phyloP scores from a whole-genome alignment of 2,797 vertebrate genomes.

The Hylomyscus alleni region DNA sequence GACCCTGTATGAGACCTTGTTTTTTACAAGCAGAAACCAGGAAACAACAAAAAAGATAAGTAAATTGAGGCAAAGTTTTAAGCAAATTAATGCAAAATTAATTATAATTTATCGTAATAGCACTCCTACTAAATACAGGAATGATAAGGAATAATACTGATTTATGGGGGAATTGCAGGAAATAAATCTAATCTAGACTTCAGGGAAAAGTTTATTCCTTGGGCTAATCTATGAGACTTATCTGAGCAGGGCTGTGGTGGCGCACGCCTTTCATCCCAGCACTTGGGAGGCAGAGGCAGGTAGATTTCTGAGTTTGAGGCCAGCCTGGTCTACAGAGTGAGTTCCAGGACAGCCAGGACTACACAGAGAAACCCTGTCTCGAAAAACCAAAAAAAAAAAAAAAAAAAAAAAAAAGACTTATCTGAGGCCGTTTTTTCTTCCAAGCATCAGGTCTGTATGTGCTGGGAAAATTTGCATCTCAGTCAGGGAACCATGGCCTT shows the following conservation, averaged over 20 bases:
- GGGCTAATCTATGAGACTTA: neutral
- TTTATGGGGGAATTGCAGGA: neutral
- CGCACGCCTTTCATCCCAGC: too few relatives aligned
- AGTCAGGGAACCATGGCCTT: constrained; percentile 1
- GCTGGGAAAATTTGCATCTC: neutral
- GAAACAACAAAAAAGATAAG: neutral
- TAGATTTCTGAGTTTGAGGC: too few relatives aligned
- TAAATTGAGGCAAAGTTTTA: neutral
- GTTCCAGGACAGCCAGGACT: too few relatives aligned
- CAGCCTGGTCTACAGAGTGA: too few relatives aligned
- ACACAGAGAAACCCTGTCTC: too few relatives aligned
- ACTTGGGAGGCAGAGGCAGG: too few relatives aligned
- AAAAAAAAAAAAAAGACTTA: neutral
- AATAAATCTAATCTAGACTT: neutral
- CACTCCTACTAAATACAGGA: neutral
- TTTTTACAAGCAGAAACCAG: neutral
- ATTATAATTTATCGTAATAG: neutral
- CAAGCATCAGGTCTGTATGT: neutral
- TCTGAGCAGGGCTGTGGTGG: neutral
- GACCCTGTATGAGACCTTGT: neutral
- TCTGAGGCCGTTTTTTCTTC: neutral
- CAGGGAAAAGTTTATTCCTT: neutral
- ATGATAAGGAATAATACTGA: neutral
- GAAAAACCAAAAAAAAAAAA: too few relatives aligned
- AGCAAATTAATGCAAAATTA: neutral